Base-by-base conservation (phyloP, 53 echinoderm and acorn worm genomes). In the Temnopleurus reevesii region DNA sequence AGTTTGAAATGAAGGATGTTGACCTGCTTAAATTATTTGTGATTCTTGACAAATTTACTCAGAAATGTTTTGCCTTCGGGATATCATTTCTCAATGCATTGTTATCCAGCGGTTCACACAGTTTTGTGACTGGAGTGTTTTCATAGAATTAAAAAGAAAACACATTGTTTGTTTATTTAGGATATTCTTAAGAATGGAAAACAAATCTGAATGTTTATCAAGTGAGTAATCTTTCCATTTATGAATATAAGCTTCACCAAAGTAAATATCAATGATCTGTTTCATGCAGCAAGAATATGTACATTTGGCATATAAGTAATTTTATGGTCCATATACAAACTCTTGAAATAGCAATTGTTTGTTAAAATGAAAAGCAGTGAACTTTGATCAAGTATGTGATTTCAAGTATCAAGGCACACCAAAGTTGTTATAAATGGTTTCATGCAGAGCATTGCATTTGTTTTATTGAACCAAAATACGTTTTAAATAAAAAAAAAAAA, bases 1-100 rank as follows among this genome's bases (percentile, higher is more conserved):
- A 8, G 71, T 41, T 41, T 41, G 41, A 71, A 71, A 71, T 71
- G 9, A 71, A 71, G 71, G 71, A 23, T 36, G 41, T 71, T 71
- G 71, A 71, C 71, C 71, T 71, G 2, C 41, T 28, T 58, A 26
- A 58, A 4, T 21, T 71, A 38, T 71, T 71, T 71, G 41, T 71
- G 41, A 41, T 60, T 28, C 9, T 10, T 10, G 30, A 9, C 27
- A n/a, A 71, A 36, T 41, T 41, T 71, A 71, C 71, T 71, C 9
- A 7, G 71, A 71, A 71, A 71, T 71, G 41, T 71, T 71, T 71
- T 71, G 71, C 71, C 71, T 41, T 38, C 8, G 71, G 71, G 71
- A 71, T 5, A 71, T n/a, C 36, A 71, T 71, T 71, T 43, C 71
- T 71, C 41, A 41, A 71, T 41, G 41, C 36, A 71, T 71, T 35